A percentile compares a stretch with the other conserved stretches of the same genome.
Evolutionary conservation across 2,797 vertebrate species (phyloP).

Genomic region (Tragopan temminckii): DNA sequence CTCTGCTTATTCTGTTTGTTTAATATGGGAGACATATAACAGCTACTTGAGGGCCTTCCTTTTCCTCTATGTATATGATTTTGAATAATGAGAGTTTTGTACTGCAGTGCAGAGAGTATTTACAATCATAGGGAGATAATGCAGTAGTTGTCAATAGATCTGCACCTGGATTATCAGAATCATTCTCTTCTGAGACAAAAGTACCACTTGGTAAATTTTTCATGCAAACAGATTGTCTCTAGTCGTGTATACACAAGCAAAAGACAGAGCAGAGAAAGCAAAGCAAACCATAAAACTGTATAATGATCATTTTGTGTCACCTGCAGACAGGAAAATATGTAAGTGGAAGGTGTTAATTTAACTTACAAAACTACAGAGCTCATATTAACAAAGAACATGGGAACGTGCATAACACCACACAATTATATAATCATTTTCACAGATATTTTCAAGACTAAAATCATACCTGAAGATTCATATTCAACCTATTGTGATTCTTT

Average conservation of each 20-base stretch:
- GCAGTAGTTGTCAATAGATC: background rate
- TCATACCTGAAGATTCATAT: background rate
- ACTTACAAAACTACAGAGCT: background rate
- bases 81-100: background rate
- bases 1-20: background rate
- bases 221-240: background rate
- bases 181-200: background rate
- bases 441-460: slow-evolving; percentile 19
- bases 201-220: background rate
- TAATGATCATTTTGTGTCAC: background rate
- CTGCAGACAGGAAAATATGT: background rate
- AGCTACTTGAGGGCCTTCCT: background rate
- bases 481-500: background rate
- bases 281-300: background rate
- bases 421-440: background rate
- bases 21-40: background rate
- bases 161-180: background rate
- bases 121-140: background rate
- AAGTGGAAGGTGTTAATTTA: background rate
- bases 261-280: background rate
- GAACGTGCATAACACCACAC: background rate
- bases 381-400: background rate
- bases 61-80: background rate
- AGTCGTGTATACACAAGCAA: background rate
- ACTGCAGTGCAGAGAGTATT: background rate